phyloP scores from a whole-genome alignment of 2,888 invertebrate species.

The Diogma glabrata region DNA sequence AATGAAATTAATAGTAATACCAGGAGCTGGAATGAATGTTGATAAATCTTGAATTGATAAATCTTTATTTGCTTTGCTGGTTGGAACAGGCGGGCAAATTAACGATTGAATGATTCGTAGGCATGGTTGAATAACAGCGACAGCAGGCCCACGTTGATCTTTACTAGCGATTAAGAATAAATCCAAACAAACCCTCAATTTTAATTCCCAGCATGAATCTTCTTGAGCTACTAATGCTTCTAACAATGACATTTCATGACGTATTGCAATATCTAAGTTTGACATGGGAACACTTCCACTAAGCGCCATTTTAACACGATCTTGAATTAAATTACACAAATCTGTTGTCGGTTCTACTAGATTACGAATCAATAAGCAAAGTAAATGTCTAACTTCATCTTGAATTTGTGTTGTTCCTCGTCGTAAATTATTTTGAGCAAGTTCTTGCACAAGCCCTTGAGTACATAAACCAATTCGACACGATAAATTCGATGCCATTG shows the following conservation, averaged over 20 bases:
- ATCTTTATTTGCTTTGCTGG: conserved; percentile 44
- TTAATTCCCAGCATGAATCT: conserved; percentile 91
- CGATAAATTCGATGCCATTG: conserved; percentile 68
- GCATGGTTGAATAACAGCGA: conserved; percentile 86
- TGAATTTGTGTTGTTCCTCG: conserved; percentile 76
- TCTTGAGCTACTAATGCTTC: conserved; percentile 83
- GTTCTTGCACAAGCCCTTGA: conserved; percentile 78
- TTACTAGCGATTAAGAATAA: conserved; percentile 71
- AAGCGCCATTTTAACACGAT: conserved; percentile 70
- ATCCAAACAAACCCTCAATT: conserved; percentile 77
- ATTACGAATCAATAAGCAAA: conserved; percentile 81
- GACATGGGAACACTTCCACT: conserved; percentile 63
- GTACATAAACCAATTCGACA: conserved; percentile 66
- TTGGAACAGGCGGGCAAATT: conserved; percentile 53
- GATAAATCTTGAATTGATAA: conserved; percentile 41
- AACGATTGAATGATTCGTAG: conserved; percentile 78
- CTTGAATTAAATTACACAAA: conserved; percentile 69
- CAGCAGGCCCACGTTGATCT: conserved; percentile 69
- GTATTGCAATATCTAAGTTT: conserved; percentile 62
- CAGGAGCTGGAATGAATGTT: conserved; percentile 43
- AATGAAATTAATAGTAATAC: conserved; percentile 56
- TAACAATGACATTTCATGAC: conserved; percentile 80
- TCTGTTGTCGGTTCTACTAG: conserved; percentile 72
- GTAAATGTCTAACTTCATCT: conserved; percentile 76
- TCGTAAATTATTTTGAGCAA: conserved; percentile 81